Conservation (phyloP, 2,113 vertebrate species). For the Plestiodon gilberti region DNA sequence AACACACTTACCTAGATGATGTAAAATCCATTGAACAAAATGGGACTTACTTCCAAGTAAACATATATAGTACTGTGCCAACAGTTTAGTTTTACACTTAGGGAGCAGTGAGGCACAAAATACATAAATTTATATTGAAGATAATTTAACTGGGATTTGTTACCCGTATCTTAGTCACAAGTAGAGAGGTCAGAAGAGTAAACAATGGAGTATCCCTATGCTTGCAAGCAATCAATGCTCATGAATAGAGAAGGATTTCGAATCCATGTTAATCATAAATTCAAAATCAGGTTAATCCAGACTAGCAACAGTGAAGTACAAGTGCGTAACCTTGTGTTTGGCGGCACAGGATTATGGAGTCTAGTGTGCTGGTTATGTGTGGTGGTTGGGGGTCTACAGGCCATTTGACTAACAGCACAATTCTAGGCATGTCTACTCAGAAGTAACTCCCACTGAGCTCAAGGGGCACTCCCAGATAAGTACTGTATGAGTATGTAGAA, state of each 20-base stretch:
- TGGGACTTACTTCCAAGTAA: too few relatives aligned
- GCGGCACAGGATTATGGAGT: background rate
- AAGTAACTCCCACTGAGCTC: too few relatives aligned
- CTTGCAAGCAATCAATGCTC: background rate
- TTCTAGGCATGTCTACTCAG: too few relatives aligned
- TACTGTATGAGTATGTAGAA: too few relatives aligned
- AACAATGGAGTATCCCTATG: background rate
- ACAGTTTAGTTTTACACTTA: background rate
- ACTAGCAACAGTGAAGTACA: background rate
- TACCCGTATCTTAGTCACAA: background rate
- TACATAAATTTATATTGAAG: background rate
- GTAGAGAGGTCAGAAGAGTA: background rate
- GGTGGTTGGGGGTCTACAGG: background rate
- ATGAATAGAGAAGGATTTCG: background rate
- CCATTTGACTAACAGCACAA: background rate
- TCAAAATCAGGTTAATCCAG: background rate
- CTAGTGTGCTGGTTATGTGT: background rate
- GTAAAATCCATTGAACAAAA: too few relatives aligned
- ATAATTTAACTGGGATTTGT: background rate
- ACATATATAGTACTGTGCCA: too few relatives aligned
- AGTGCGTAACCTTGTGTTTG: background rate
- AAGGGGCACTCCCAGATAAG: too few relatives aligned
- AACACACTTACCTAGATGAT: too few relatives aligned
- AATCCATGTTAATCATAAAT: background rate
- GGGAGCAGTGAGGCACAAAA: background rate